Percentiles rank a stretch among this genome's conserved stretches.
Evolutionary conservation across 2,888 invertebrate genomes (phyloP).

Genomic region (Drosophila cognata): DNA sequence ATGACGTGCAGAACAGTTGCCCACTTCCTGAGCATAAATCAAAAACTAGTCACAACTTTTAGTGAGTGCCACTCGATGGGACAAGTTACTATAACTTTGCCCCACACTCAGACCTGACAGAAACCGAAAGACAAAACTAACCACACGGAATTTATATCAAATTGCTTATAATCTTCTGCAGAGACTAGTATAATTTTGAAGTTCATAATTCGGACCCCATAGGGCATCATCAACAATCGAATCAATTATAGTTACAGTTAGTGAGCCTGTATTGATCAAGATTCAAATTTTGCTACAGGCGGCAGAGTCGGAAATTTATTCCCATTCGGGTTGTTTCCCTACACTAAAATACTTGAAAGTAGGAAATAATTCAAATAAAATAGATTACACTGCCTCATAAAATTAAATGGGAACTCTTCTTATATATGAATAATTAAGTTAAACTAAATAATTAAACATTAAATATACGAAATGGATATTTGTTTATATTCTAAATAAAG

Average conservation of each 20-base stretch:
- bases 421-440: not conserved
- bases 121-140: conserved; percentile 47
- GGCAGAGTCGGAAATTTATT: not conserved
- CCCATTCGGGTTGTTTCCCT: not conserved
- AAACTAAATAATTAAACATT: not conserved
- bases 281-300: not conserved
- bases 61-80: conserved; percentile 33
- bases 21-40: conserved; percentile 59
- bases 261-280: not conserved
- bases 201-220: not conserved
- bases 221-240: not conserved
- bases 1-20: conserved; percentile 56
- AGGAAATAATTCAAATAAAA: not conserved
- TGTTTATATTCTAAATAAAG: not conserved
- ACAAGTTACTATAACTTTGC: conserved; percentile 28
- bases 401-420: not conserved
- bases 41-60: conserved; percentile 47
- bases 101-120: conserved; percentile 7
- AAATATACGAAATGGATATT: not conserved
- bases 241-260: not conserved
- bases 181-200: not conserved
- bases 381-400: not conserved
- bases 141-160: conserved; percentile 55
- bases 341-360: not conserved
- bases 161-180: conserved; percentile 13